Base-by-base conservation (phyloP, 2,888 invertebrate genomes). In the Pristionchus maxplancki region DNA sequence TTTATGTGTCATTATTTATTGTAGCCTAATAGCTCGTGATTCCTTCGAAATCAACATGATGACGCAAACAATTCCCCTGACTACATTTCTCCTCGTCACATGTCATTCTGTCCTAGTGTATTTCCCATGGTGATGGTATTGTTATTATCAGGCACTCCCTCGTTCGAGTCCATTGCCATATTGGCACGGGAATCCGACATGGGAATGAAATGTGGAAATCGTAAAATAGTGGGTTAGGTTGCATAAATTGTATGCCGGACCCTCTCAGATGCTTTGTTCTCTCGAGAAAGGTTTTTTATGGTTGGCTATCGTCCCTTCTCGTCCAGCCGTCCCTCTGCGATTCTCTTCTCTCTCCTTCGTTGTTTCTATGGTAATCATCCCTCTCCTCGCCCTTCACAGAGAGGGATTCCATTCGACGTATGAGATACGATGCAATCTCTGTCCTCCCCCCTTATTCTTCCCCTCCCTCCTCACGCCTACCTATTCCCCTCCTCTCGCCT, bases 361-460 rank as follows among this genome's bases (percentile, higher is more conserved):
- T 67, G 64, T 67, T 67, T 67, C 64, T 67, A 67, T 67, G 64
- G 64, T 67, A 67, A 67, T 67, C 64, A 31, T 67, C 64, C 64
- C 64, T 67, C 6, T 28, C 64, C 15, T 15, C 64, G 28, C 64
- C 64, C 15, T 31, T 58, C n/a, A 9, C 64, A 17, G 31, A 28
- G 64, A 67, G 31, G 20, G 31, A 31, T 31, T 28, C 28, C 31
- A 67, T 67, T 34, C 64, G 64, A 31, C 11, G 62, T 62, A 67
- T 67, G 20, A 15, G 64, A 67, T 67, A 31, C 64, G 31, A 24
- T 34, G 64, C 31, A 67, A 67, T 67, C 64, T 67, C 64, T 67
- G 13, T 15, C 34, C 64, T 58, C 58, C 5, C 58, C 58, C n/a
- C 64, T 34, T 67, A 67, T 67, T 31, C 34, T 67, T 34, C 64